Conservation (phyloP, 2,797 vertebrate genomes). For the Chelmon rostratus region DNA sequence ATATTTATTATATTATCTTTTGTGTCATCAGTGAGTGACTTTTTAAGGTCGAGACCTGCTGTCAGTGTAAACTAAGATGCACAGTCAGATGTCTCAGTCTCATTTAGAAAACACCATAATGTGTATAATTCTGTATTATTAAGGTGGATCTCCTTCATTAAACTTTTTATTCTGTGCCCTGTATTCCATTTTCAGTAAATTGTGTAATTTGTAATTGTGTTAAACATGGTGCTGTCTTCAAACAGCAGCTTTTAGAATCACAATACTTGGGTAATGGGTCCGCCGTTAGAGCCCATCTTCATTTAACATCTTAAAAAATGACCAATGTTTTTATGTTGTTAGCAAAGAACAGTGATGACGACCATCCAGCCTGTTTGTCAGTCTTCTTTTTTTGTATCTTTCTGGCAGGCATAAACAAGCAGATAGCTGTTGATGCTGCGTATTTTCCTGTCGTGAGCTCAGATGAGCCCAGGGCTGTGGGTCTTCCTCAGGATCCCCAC, state of each 20-base stretch:
- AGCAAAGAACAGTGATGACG: neutral
- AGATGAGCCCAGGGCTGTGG: constrained; percentile 84
- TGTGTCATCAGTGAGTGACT: constrained; percentile 40
- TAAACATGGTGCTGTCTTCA: neutral
- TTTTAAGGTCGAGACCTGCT: constrained; percentile 17
- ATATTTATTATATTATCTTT: constrained; percentile 10
- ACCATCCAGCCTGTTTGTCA: neutral
- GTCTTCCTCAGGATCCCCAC: constrained; percentile 72
- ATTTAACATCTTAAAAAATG: neutral
- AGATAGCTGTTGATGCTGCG: constrained; percentile 88
- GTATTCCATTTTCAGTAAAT: neutral
- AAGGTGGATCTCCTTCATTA: neutral
- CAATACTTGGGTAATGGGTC: no score
- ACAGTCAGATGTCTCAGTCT: constrained; percentile 29
- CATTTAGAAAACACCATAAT: constrained; percentile 14
- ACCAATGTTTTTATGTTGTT: neutral
- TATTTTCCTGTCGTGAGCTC: constrained; percentile 85
- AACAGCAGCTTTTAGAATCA: neutral
- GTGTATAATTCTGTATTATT: neutral
- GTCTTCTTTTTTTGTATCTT: neutral
- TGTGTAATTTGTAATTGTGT: no score
- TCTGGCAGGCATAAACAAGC: constrained; percentile 90
- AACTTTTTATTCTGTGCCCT: neutral
- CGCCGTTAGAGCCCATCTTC: neutral
- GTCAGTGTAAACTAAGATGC: constrained; percentile 28